Conservation (phyloP, 2,797 vertebrate species). For the Chrysolophus pictus region DNA sequence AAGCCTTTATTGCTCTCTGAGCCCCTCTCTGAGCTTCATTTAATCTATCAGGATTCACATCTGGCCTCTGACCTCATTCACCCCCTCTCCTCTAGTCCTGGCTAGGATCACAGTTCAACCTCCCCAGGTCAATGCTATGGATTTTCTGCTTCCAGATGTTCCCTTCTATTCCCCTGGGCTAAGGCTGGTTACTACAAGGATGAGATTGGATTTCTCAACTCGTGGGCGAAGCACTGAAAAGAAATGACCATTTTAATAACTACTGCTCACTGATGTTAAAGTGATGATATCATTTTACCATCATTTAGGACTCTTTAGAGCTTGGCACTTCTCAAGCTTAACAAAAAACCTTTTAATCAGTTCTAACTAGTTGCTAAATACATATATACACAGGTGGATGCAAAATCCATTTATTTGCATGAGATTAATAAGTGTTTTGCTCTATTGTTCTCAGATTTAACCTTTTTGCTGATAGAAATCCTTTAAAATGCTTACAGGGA, state of each 20-base stretch:
- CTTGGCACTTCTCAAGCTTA: slow-evolving; percentile 36
- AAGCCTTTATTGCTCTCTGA: slow-evolving; percentile 30
- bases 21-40: slow-evolving; percentile 18
- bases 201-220: slow-evolving; percentile 66
- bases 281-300: slow-evolving; percentile 18
- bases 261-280: slow-evolving; percentile 56
- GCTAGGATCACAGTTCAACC: slow-evolving; percentile 10
- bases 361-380: slow-evolving; percentile 70
- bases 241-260: slow-evolving; percentile 68
- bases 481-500: slow-evolving; percentile 11
- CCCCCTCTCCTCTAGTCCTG: background rate
- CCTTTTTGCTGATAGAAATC: background rate
- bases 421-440: slow-evolving; percentile 36
- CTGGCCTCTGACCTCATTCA: slow-evolving; percentile 37
- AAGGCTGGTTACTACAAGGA: background rate
- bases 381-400: background rate
- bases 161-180: slow-evolving; percentile 53
- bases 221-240: slow-evolving; percentile 49
- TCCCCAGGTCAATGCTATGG: slow-evolving; percentile 63
- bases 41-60: slow-evolving; percentile 46
- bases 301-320: slow-evolving; percentile 53
- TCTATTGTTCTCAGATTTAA: slow-evolving; percentile 33
- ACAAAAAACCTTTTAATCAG: slow-evolving; percentile 56
- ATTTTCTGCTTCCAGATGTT: slow-evolving; percentile 67
- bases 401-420: slow-evolving; percentile 55